phyloP scores from a whole-genome alignment of 2,888 invertebrate genomes.

The Acleris sparsana region DNA sequence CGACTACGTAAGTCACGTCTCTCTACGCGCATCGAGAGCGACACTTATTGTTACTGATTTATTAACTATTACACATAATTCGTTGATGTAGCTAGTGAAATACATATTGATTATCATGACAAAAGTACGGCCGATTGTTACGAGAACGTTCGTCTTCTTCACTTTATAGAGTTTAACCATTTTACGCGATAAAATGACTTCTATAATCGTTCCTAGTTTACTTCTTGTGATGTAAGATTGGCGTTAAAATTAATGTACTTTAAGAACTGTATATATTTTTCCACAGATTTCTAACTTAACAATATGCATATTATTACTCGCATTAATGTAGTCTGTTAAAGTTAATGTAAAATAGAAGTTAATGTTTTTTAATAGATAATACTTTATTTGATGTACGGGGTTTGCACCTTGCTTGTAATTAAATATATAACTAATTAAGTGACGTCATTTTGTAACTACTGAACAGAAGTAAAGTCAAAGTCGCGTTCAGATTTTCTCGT shows the following conservation, averaged over 20 bases:
- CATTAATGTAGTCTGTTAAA: slow-evolving; percentile 45
- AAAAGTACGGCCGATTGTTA: slow-evolving; percentile 20
- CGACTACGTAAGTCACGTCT: slow-evolving; percentile 47
- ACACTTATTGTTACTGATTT: slow-evolving; percentile 41
- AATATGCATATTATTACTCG: slow-evolving; percentile 33
- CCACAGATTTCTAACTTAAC: slow-evolving; percentile 33
- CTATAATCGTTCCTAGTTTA: slow-evolving; percentile 61
- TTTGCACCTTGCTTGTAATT: slow-evolving; percentile 30
- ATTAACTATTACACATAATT: slow-evolving; percentile 37
- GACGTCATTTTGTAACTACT: slow-evolving; percentile 25
- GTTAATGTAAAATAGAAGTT: slow-evolving; percentile 47
- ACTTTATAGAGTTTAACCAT: slow-evolving; percentile 28
- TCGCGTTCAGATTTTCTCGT: slow-evolving; percentile 33
- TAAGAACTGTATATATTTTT: slow-evolving; percentile 37
- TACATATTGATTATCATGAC: slow-evolving; percentile 28
- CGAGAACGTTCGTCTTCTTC: slow-evolving; percentile 21
- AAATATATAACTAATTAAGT: slow-evolving; percentile 27
- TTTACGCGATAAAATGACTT: slow-evolving; percentile 38
- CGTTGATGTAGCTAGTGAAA: slow-evolving; percentile 28
- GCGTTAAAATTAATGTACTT: slow-evolving; percentile 48
- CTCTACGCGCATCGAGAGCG: slow-evolving; percentile 48
- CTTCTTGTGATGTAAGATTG: slow-evolving; percentile 52
- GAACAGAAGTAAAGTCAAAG: slow-evolving; percentile 13
- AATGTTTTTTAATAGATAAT: slow-evolving; percentile 42
- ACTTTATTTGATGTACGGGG: slow-evolving; percentile 25